Conservation (phyloP, 2,113 vertebrate species). For the Rissa tridactyla region DNA sequence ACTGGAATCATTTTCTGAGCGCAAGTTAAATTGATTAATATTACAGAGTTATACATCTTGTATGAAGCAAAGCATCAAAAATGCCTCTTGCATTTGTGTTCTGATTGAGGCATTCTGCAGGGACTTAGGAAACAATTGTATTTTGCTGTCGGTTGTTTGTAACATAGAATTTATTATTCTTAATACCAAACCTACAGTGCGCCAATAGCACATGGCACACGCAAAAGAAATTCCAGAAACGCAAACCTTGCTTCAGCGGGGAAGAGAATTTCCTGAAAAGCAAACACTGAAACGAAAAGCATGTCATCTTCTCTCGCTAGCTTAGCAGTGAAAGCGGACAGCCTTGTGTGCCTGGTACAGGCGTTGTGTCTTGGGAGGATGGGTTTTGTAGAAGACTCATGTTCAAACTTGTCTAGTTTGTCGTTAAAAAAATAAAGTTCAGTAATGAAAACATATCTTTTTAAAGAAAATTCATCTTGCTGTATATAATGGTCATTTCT, state of each 20-base stretch:
- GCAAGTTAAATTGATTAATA: not conserved
- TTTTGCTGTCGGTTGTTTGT: not conserved
- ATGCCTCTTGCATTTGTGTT: not conserved
- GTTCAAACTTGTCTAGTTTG: not conserved
- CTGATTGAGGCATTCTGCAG: not conserved
- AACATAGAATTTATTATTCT: not conserved
- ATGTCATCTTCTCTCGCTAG: fast-evolving
- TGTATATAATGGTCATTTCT: not conserved
- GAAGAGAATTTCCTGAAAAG: not conserved
- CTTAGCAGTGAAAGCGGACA: fast-evolving
- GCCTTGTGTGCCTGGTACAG: not conserved
- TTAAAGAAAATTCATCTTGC: not conserved
- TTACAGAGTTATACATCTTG: not conserved
- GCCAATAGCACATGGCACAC: fast-evolving
- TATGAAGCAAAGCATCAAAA: not conserved
- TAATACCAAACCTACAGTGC: not conserved
- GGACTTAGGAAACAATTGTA: not conserved
- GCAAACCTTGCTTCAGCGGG: not conserved
- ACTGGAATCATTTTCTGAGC: not conserved
- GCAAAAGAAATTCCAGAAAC: not conserved
- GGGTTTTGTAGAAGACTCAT: fast-evolving
- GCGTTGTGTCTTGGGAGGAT: not conserved
- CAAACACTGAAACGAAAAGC: not conserved
- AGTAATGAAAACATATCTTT: fast-evolving
- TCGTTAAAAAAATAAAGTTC: not conserved